Evolutionary conservation across 2,888 invertebrate species (phyloP).

Genomic region (Rhodophaea formosa): DNA sequence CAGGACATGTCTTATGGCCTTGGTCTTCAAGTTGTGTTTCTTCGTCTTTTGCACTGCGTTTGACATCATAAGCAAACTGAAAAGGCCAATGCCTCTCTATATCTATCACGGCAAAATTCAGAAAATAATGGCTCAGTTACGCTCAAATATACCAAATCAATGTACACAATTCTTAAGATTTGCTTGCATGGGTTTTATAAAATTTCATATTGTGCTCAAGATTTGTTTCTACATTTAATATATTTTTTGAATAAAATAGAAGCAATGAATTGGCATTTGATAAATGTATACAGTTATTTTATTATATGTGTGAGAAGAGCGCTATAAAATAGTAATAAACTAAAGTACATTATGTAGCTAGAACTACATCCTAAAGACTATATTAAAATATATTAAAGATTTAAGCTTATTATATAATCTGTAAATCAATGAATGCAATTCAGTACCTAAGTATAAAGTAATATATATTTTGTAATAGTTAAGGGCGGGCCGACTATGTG

Average conservation of each 20-base stretch:
- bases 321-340: not conserved
- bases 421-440: slow-evolving; percentile 12
- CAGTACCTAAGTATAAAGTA: slow-evolving; percentile 15
- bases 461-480: slow-evolving; percentile 7
- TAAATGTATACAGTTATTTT: not conserved
- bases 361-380: slow-evolving; percentile 14
- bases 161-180: too few species aligned
- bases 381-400: slow-evolving; percentile 11
- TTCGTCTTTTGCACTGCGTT: not conserved
- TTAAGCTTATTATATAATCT: slow-evolving; percentile 13
- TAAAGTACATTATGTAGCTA: slow-evolving; percentile 10
- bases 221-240: not conserved
- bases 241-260: not conserved
- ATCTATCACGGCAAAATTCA: not conserved
- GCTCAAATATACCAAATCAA: not conserved
- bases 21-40: not conserved
- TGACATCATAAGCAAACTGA: not conserved
- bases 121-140: not conserved
- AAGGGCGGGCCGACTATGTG: not conserved
- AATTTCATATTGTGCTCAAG: not conserved
- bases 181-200: too few species aligned
- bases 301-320: not conserved
- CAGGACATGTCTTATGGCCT: not conserved
- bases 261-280: not conserved
- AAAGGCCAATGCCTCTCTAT: not conserved